A percentile compares a stretch with the other conserved stretches of the same genome.
These are phyloP conservation scores for Elgonia sp. DNA, from an alignment of 2,888 invertebrate species.

Conservation along the genomic window DNA sequence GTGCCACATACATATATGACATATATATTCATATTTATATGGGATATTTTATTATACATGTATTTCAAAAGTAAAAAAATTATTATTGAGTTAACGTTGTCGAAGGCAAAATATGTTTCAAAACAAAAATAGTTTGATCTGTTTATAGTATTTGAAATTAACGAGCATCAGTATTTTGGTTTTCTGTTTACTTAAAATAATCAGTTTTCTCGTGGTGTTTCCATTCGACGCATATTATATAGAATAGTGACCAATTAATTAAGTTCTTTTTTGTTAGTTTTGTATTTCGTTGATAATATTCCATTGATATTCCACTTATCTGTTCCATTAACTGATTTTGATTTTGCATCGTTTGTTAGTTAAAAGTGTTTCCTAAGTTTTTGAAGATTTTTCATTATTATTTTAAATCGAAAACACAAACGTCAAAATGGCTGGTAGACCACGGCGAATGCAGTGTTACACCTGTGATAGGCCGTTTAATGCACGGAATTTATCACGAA, in stretches of 20 bases:
- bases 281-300: too few species aligned
- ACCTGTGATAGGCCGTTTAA: slow-evolving; percentile 13
- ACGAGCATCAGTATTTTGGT: background rate
- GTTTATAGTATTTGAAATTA: background rate
- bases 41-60: background rate
- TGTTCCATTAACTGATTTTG: background rate
- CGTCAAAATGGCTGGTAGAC: slow-evolving; percentile 19
- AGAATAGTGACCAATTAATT: too few species aligned
- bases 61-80: background rate
- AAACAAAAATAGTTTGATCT: background rate
- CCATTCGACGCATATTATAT: background rate
- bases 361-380: background rate
- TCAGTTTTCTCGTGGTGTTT: background rate
- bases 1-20: too few species aligned
- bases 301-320: background rate
- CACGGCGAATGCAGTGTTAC: slow-evolving; percentile 15
- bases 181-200: background rate
- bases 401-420: background rate
- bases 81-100: background rate
- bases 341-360: background rate
- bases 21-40: background rate
- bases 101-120: background rate
- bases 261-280: too few species aligned
- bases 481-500: slow-evolving; percentile 14
- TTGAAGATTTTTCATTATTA: background rate